These are phyloP conservation scores for Drosophila macrothrix DNA, from an alignment of 2,888 invertebrate species.

Conservation along the genomic window DNA sequence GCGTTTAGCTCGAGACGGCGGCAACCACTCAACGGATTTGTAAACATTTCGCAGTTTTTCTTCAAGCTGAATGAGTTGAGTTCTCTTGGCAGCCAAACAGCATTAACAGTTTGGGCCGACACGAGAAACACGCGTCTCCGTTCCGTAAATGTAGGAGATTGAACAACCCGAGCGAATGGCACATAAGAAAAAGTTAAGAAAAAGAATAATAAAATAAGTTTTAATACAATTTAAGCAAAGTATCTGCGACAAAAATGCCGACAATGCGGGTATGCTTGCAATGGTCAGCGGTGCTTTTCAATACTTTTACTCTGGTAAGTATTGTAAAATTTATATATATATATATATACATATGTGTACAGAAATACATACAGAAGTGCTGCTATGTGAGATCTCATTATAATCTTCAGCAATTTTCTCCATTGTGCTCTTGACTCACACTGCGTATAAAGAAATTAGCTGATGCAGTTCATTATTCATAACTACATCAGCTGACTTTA, in stretches of 20 bases:
- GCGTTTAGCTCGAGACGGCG: constrained; percentile 28
- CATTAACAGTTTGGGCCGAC: constrained; percentile 69
- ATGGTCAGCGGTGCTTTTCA: constrained; percentile 78
- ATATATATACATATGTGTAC: not conserved
- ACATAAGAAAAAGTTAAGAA: constrained; percentile 18
- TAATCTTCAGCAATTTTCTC: not conserved
- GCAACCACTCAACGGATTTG: constrained; percentile 74
- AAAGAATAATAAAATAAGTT: constrained; percentile 26
- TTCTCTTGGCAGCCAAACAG: constrained; percentile 46
- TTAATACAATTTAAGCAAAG: constrained; percentile 10
- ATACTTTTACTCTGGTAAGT: constrained; percentile 78
- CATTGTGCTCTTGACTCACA: constrained; percentile 39
- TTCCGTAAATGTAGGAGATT: constrained; percentile 26
- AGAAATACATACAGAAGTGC: constrained; percentile 4
- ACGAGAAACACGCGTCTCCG: constrained; percentile 58
- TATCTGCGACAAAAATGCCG: constrained; percentile 57
- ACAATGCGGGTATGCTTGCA: constrained; percentile 77
- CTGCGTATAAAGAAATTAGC: constrained; percentile 54
- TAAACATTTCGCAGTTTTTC: constrained; percentile 71
- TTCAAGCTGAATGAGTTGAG: constrained; percentile 53
- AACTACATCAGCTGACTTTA: not conserved
- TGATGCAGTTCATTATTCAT: constrained; percentile 17
- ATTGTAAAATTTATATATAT: not conserved
- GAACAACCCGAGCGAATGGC: constrained; percentile 18
- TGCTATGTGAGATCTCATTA: constrained; percentile 7